Base-by-base conservation (phyloP, 2,888 invertebrate species). In the Rhopalosiphum nymphaeae region DNA sequence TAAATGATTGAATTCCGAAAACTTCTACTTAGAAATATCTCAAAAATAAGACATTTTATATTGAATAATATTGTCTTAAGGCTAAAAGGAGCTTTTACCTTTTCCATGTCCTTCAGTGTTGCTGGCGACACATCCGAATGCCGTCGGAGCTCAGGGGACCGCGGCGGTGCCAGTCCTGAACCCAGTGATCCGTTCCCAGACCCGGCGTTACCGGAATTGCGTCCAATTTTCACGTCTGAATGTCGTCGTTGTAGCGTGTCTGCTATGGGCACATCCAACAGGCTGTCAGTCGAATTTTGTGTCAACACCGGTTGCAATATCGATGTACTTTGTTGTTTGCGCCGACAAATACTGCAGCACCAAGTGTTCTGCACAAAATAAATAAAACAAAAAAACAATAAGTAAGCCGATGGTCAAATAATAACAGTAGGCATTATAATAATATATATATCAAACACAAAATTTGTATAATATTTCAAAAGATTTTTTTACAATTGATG, bases 61-160 rank as follows among this genome's bases (percentile, higher is more conserved):
- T 42, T 42, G 3, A 67, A 16, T 11, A 4, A 44, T 42, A 36
- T 25, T 7, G 44, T 29, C 26, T 85, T 42, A 42, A 25, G 44
- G 42, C 44, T 10, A 86, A 44, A 85, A n/a, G 13, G n/a, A 16
- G 16, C 1, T 3, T 96, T 96, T 97, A 98, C 98, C 97, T 98
- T 98, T 96, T 98, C 98, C n/a, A 98, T 96, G 96, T 98, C 98
- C 95, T 98, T 98, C 89, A 98, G 96, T 84, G 98, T 98, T 5
- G 98, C 98, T 29, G 98, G 98, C 26, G 98, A 98, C 4, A 98
- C 98, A 95, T 98, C 98, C 3, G 98, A 98, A 95, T 98, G 98
- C 78, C 98, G 96, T 44, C 98, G 96, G 21, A 98, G 96, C 95
- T 98, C 98, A 0, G 98, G 98, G 95, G 98, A 98, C 94, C 98